Conservation (phyloP, 2,113 vertebrate species). For the Tautogolabrus adspersus region DNA sequence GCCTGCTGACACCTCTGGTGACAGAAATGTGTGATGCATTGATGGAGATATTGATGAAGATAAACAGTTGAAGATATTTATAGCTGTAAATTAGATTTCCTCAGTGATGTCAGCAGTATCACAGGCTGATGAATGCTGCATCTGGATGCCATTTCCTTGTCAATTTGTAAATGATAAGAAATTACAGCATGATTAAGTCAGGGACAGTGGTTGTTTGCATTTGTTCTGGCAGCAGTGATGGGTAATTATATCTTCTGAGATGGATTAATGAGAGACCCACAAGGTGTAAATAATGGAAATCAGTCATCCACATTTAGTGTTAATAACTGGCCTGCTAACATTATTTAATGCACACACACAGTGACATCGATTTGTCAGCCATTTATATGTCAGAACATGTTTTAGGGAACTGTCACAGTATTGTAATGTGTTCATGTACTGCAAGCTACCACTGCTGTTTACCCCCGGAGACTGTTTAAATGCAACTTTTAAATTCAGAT, state of each 20-base stretch:
- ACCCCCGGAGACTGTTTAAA: neutral
- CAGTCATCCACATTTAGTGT: constrained; percentile 25
- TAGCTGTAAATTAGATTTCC: constrained; percentile 37
- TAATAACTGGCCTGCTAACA: constrained; percentile 31
- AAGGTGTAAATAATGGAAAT: constrained; percentile 46
- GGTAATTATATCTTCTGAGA: constrained; percentile 47
- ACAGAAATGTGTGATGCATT: constrained; percentile 21
- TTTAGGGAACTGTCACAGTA: constrained; percentile 3
- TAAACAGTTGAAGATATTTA: constrained; percentile 31
- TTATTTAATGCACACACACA: constrained; percentile 18
- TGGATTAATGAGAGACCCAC: constrained; percentile 35
- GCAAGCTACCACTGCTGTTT: neutral
- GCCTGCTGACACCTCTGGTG: constrained; percentile 19
- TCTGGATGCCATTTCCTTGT: constrained; percentile 32
- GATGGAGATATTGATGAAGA: constrained; percentile 16
- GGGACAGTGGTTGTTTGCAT: constrained; percentile 24
- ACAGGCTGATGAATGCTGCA: constrained; percentile 21
- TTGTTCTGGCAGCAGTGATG: constrained; percentile 17
- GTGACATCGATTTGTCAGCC: neutral
- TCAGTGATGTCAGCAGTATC: neutral
- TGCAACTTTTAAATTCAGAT: no score
- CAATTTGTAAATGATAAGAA: constrained; percentile 25
- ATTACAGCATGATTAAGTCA: constrained; percentile 7
- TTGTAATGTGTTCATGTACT: neutral
- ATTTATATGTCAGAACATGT: constrained; percentile 1